Evolutionary conservation across 2,797 vertebrate genomes (phyloP).

Genomic region (Adrianichthys oophorus): DNA sequence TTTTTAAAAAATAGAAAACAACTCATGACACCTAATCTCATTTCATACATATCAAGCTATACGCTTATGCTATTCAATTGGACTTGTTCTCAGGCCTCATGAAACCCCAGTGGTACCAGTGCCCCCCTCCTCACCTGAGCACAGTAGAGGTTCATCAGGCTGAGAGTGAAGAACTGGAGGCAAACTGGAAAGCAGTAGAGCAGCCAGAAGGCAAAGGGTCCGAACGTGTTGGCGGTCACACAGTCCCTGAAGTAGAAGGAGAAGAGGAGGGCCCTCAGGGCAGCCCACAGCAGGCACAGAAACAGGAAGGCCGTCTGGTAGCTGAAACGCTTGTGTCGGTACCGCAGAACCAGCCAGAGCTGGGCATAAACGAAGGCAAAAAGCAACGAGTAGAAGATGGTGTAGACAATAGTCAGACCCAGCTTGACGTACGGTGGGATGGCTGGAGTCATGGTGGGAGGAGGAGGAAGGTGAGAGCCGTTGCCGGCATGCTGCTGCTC

Average conservation of each 20-base stretch:
- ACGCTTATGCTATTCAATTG: too few species aligned
- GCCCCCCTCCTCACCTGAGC: constrained; percentile 82
- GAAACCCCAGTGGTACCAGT: too few species aligned
- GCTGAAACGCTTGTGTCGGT: constrained; percentile 91
- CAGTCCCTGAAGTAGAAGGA: constrained; percentile 94
- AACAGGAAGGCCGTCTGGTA: constrained; percentile 93
- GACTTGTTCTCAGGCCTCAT: too few species aligned
- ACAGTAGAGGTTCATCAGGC: constrained; percentile 94
- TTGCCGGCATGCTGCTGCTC: constrained; percentile 49
- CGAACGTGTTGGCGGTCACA: constrained; percentile 85
- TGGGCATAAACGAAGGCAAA: constrained; percentile 89
- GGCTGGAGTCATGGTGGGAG: constrained; percentile 85
- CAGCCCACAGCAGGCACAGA: constrained; percentile 93
- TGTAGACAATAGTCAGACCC: constrained; percentile 89
- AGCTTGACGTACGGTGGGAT: constrained; percentile 89
- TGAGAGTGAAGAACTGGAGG: constrained; percentile 95
- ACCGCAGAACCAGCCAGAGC: constrained; percentile 91
- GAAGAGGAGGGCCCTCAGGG: constrained; percentile 89
- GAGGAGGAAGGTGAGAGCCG: constrained; percentile 68
- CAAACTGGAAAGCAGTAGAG: constrained; percentile 95
- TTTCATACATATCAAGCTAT: too few species aligned
- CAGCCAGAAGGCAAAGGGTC: constrained; percentile 91
- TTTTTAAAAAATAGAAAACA: too few species aligned
- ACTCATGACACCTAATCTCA: too few species aligned
- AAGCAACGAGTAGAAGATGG: constrained; percentile 87